Base-by-base conservation (phyloP, 1,140 invertebrate species). In the Lordiphosa clarofinis region DNA sequence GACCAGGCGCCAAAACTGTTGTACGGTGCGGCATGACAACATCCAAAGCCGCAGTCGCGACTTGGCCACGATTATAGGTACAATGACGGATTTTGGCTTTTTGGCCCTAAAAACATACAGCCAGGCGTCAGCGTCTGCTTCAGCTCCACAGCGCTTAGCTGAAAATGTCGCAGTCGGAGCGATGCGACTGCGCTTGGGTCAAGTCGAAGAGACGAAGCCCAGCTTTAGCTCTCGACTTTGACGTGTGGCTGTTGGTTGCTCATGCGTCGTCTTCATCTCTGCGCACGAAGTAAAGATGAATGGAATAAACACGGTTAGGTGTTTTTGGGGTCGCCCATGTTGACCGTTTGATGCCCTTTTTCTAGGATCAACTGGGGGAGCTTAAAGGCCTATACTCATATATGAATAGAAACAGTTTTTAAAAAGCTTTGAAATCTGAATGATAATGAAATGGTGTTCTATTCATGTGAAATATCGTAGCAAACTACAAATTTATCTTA, bases 51-150 rank as follows among this genome's bases (percentile, higher is more conserved):
- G 57, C 21, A 47, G 53, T 52, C 28, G 40, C 43, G 28, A 59
- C 62, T 58, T 31, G 64, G 64, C 63, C 65, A 49, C 50, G 66
- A 76, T 61, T 74, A 73, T 65, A 67, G 75, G 71, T 82, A 71
- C 75, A 82, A 81, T 81, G 75, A 81, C 75, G 76, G 67, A 81
- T 81, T 81, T 81, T 76, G 76, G 73, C 76, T 82, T 70, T 81
- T 76, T 66, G 67, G 75, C 75, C 75, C 75, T 81, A 81, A 81
- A 82, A 82, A 56, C 76, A 46, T 38, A 49, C 44, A 42, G 38
- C 12, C 66, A 82, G 76, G 75, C 71, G 72, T 24, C 21, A 24
- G 28, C 28, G 28, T 31, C 28, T 8, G 7, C 28, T 7, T 61
- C 69, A 81, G 76, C 73, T 60, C 57, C 75, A 56, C 72, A 49